Base-by-base conservation (phyloP, 2,797 vertebrate species). In the Denticeps clupeoides region DNA sequence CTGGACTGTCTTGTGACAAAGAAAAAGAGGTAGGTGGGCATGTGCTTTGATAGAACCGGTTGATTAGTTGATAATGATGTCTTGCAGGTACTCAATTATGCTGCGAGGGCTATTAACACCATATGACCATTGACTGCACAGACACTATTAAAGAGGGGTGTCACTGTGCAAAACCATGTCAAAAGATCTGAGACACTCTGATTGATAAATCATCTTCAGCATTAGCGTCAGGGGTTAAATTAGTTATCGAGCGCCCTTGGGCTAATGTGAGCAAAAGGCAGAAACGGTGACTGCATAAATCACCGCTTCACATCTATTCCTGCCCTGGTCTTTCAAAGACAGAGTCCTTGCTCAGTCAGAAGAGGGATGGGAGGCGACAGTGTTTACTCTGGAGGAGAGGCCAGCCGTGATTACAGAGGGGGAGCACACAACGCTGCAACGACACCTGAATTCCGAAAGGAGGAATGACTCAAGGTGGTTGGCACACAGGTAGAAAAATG, bases 201-300 rank as follows among this genome's bases (percentile, higher is more conserved):
- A 76, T 55, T 70, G 72, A 80, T 79, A 38, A 37, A 58, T 74
- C 62, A 72, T 79, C 73, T 65, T 59, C 59, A 48, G 69, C 55
- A 71, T 68, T 70, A 63, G 63, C 35, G 55, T 56, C 58, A 42
- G 51, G 73, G 71, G 61, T 74, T 76, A 80, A 84, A 83, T 83
- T 79, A 81, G 63, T 79, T 85, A 85, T 82, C 66, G 80, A 86
- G 77, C 73, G 49, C 53, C 53, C 62, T 33, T 27, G 53, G 53
- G 43, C 33, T 49, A 52, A 62, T 54, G 52, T 40, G 55, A 63
- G 78, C n/a, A n/a, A n/a, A n/a, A n/a, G n/a, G n/a, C n/a, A n/a
- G n/a, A n/a, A n/a, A n/a, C n/a, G n/a, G n/a, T n/a, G 45, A 22
- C 57, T 56, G 38, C 33, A 60, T 74, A 65, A 63, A 80, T 77